Evolutionary conservation across 2,113 vertebrate species (phyloP).

Genomic region (Lagopus leucura): DNA sequence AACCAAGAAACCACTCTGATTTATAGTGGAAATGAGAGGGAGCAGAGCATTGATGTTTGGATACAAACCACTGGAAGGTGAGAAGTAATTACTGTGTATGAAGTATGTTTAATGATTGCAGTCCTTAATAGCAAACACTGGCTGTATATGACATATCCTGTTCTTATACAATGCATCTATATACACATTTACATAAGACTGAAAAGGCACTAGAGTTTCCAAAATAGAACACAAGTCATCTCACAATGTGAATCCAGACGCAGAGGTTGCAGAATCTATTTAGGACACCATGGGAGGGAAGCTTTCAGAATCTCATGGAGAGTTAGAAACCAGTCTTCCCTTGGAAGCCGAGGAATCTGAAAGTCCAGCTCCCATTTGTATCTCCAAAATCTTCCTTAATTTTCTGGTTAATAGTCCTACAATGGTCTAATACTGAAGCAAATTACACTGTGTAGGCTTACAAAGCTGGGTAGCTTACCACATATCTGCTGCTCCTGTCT

Average conservation of each 20-base stretch:
- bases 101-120: background rate
- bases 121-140: conserved; percentile 6
- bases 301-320: background rate
- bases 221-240: conserved; percentile 29
- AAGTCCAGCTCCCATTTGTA: background rate
- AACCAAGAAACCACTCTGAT: background rate
- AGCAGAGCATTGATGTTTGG: background rate
- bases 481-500: background rate
- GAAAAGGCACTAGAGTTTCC: conserved; percentile 67
- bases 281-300: background rate
- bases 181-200: conserved; percentile 41
- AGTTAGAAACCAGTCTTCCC: background rate
- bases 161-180: conserved; percentile 29
- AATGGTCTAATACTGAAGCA: background rate
- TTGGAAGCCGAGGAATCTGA: background rate
- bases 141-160: background rate
- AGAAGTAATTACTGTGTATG: background rate
- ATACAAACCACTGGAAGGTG: background rate
- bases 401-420: background rate
- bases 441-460: conserved; percentile 1
- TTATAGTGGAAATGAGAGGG: background rate
- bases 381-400: conserved; percentile 16
- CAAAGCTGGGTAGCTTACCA: background rate
- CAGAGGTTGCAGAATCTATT: background rate
- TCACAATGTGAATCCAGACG: background rate